Percentiles rank a stretch among this genome's conserved stretches.
Conservation (phyloP, 2,888 invertebrate genomes). For the Ormyrus pomaceus region DNA sequence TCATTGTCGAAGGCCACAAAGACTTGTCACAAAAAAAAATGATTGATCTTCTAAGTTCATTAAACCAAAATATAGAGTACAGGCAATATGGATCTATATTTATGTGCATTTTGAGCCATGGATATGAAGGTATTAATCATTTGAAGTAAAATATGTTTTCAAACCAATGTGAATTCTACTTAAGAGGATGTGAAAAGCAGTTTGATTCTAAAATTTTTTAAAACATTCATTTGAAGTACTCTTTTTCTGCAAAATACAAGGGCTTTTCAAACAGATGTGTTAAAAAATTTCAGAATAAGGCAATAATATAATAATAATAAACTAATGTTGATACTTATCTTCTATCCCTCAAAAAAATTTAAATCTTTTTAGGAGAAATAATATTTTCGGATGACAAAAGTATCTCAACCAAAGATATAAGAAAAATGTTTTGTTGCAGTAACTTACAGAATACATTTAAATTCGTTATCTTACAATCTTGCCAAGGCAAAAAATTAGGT, state of each 20-base stretch:
- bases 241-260: too few relatives aligned
- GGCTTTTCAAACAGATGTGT: too few relatives aligned
- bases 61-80: conserved; percentile 14
- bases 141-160: too few relatives aligned
- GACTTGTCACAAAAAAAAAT: conserved; percentile 34
- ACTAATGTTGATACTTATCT: conserved; percentile 8
- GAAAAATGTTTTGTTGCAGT: conserved; percentile 43
- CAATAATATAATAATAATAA: not conserved
- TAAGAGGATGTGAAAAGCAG: too few relatives aligned
- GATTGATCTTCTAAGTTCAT: conserved; percentile 27
- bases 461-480: conserved; percentile 50
- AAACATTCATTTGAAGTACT: too few relatives aligned
- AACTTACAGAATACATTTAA: conserved; percentile 51
- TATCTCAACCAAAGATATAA: conserved; percentile 29
- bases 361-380: conserved; percentile 36
- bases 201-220: too few relatives aligned
- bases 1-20: conserved; percentile 24
- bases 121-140: conserved; percentile 38
- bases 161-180: too few relatives aligned
- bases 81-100: conserved; percentile 46
- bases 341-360: not conserved
- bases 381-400: conserved; percentile 37
- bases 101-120: conserved; percentile 52
- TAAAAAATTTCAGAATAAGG: too few relatives aligned
- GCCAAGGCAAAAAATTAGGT: conserved; percentile 49